Evolutionary conservation across 2,797 vertebrate genomes (phyloP).

Genomic region (Coreius guichenoti): DNA sequence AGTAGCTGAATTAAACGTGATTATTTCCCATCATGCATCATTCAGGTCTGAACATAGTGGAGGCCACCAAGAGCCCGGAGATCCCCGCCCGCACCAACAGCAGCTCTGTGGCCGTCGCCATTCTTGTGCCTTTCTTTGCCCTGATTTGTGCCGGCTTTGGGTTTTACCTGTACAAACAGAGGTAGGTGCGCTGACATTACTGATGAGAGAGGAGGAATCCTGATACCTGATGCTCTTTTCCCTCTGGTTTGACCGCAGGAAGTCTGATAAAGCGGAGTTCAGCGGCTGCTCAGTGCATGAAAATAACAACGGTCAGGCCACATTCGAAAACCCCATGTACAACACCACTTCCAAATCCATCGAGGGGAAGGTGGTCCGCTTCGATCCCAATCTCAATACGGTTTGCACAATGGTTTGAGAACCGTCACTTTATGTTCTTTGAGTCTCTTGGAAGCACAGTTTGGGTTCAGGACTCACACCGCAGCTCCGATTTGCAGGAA

Average conservation of each 20-base stretch:
- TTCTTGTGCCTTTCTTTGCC: conserved; percentile 99
- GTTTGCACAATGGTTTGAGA: conserved; percentile 97
- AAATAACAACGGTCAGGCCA: conserved; percentile 98
- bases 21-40: background rate
- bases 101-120: conserved; percentile 96
- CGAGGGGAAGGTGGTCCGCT: conserved; percentile 96
- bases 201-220: too few relatives aligned
- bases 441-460: conserved; percentile 50
- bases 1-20: background rate
- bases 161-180: conserved; percentile 98
- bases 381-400: conserved; percentile 98
- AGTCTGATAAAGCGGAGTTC: conserved; percentile 90
- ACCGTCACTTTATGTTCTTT: background rate
- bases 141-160: conserved; percentile 98
- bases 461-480: conserved; percentile 41
- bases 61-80: conserved; percentile 82
- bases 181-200: conserved; percentile 74
- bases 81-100: conserved; percentile 91
- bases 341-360: conserved; percentile 96
- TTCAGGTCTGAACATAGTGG: conserved; percentile 87
- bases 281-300: conserved; percentile 98
- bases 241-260: conserved; percentile 39
- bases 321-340: conserved; percentile 99
- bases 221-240: background rate
- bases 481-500: conserved; percentile 41